These are phyloP conservation scores for Vidua chalybeata DNA, from an alignment of 2,113 vertebrate species.

Conservation along the genomic window DNA sequence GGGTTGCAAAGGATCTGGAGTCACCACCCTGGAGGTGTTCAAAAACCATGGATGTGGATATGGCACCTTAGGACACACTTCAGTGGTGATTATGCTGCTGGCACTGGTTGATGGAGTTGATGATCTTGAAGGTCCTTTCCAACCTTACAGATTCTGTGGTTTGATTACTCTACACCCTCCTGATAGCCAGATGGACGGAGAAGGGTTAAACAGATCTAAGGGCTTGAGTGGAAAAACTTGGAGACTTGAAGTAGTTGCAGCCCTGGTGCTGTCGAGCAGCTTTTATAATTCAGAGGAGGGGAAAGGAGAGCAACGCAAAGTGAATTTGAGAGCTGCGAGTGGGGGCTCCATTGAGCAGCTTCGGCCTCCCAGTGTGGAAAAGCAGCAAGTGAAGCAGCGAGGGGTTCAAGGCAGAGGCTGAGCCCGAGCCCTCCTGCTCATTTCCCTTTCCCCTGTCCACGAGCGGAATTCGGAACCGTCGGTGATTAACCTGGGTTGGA, in stretches of 20 bases:
- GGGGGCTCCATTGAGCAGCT: not conserved
- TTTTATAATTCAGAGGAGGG: not conserved
- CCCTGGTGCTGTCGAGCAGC: not conserved
- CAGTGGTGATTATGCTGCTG: not conserved
- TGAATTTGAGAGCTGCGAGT: not conserved
- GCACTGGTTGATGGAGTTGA: too few species aligned
- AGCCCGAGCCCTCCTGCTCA: not conserved
- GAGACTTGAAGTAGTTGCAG: not conserved
- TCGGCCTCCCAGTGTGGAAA: not conserved
- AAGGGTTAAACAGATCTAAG: not conserved
- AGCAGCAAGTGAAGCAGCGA: not conserved
- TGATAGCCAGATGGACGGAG: not conserved
- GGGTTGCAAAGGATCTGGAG: not conserved
- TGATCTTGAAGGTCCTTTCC: not conserved
- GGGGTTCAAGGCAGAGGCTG: not conserved
- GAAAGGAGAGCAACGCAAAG: constrained; percentile 16
- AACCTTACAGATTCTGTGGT: fast-evolving
- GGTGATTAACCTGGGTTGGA: not conserved
- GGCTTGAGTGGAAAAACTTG: not conserved
- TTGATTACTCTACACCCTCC: not conserved
- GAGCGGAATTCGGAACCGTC: fast-evolving
- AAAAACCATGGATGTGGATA: not conserved
- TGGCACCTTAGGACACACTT: not conserved
- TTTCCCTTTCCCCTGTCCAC: not conserved
- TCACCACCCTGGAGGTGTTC: not conserved